Percentiles rank a stretch among this genome's conserved stretches.
phyloP scores from a whole-genome alignment of 1,140 invertebrate genomes.

The Bombus haemorrhoidalis region DNA sequence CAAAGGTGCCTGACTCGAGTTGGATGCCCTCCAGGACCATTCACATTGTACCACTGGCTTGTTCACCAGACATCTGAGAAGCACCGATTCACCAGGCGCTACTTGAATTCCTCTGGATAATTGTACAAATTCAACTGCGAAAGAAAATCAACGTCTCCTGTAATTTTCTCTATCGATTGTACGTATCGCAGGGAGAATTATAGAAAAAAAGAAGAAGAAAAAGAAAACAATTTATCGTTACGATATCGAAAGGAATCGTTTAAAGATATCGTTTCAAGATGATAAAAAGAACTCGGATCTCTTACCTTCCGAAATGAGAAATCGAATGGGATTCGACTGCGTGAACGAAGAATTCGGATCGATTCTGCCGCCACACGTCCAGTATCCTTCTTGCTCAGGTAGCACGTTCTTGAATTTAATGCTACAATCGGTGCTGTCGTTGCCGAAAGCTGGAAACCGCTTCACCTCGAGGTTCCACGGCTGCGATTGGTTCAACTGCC shows the following conservation, averaged over 20 bases:
- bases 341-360: constrained; percentile 73
- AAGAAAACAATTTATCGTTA: fast-evolving
- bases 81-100: constrained; percentile 78
- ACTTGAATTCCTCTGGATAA: constrained; percentile 79
- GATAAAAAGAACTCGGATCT: background rate
- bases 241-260: too few species aligned
- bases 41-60: constrained; percentile 80
- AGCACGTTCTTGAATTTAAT: constrained; percentile 78
- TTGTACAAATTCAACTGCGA: constrained; percentile 80
- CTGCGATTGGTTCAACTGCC: constrained; percentile 78
- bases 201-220: too few species aligned
- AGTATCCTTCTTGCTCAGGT: constrained; percentile 79
- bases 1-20: constrained; percentile 75
- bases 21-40: constrained; percentile 79
- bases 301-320: constrained; percentile 78
- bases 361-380: constrained; percentile 78
- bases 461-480: constrained; percentile 78
- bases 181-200: too few species aligned
- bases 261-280: background rate
- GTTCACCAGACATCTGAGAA: constrained; percentile 77
- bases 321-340: constrained; percentile 72
- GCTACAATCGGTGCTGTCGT: constrained; percentile 78
- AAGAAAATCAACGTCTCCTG: background rate
- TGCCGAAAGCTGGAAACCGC: constrained; percentile 78
- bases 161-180: too few species aligned